phyloP scores from a whole-genome alignment of 2,113 vertebrate genomes.

The Hiodon alosoides region DNA sequence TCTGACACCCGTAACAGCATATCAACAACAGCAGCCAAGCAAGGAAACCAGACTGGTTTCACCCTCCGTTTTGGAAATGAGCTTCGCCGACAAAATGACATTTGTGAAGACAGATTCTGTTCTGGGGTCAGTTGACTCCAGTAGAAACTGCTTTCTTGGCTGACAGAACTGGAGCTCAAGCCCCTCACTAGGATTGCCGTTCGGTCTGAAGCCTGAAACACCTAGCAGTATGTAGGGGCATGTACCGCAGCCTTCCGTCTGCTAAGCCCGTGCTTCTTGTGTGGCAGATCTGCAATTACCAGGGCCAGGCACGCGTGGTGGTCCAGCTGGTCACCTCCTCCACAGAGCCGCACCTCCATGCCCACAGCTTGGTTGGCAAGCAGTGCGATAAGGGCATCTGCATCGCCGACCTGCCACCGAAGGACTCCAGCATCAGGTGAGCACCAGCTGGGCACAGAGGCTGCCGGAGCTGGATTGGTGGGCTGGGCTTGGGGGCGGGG shows the following conservation, averaged over 20 bases:
- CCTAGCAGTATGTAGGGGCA: neutral
- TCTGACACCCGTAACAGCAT: too few species aligned
- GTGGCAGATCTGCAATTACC: slow-evolving; percentile 84
- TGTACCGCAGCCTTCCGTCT: neutral
- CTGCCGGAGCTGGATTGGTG: too few species aligned
- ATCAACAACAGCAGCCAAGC: too few species aligned
- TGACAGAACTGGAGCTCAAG: too few species aligned
- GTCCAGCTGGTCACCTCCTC: slow-evolving; percentile 91
- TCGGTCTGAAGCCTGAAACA: neutral
- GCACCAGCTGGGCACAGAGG: neutral
- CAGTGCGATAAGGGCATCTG: slow-evolving; percentile 93
- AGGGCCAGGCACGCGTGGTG: slow-evolving; percentile 85
- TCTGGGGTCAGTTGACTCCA: too few species aligned
- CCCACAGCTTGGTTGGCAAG: slow-evolving; percentile 95
- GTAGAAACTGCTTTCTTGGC: too few species aligned
- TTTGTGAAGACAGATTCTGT: too few species aligned
- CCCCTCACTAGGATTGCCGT: too few species aligned
- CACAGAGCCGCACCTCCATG: slow-evolving; percentile 74
- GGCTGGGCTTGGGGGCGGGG: neutral
- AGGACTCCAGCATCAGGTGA: slow-evolving; percentile 86
- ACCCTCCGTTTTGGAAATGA: too few species aligned
- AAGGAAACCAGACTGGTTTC: too few species aligned
- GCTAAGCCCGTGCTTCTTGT: slow-evolving; percentile 21
- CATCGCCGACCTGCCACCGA: slow-evolving; percentile 75
- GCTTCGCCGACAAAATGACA: too few species aligned